Base-by-base conservation (phyloP, 1,140 invertebrate species). In the Drosophila pseudoobscura region DNA sequence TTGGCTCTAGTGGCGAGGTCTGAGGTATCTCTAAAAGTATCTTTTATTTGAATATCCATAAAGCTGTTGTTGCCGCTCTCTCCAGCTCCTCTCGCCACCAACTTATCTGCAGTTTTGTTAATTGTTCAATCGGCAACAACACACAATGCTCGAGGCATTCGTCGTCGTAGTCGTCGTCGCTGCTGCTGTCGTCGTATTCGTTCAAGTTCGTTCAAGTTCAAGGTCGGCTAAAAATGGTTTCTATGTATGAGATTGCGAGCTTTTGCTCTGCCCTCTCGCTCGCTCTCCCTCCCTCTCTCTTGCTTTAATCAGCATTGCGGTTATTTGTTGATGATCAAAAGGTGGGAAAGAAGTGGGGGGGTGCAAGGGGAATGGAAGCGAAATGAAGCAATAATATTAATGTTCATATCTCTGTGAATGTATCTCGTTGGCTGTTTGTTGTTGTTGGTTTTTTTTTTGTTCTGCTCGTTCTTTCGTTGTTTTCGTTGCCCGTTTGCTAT, bases 121-220 rank as follows among this genome's bases (percentile, higher is more conserved):
- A 69, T 69, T 69, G 63, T 69, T 69, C 35, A 69, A 69, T 69
- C 65, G 57, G 52, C 63, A 50, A 49, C 7, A 56, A 44, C 47
- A 52, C 44, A 52, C 44, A 44, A 68, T 49, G 50, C 65, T 70
- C 49, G 61, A 79, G 72, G 35, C 35, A 15, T 51, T 29, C 13
- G 13, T 61, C 52, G 74, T 85, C 35, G 35, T 39, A 3, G 9
- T 35, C 9, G 31, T 24, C 2, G 22, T 24, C 22, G 22, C 4
- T 4, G 22, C 4, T 3, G 24, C 3, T 6, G 13, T 61, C 52
- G 74, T 85, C 11, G 35, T 39, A 11, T 13, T 39, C 11, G 35
- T 26, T 26, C 24, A 11, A 13, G 35, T 11, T 78, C 60, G 78
- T 71, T 88, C 83, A 87, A 88, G 83, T 87, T 87, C 83, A 87